A percentile compares a stretch with the other conserved stretches of the same genome.
Evolutionary conservation across 2,797 vertebrate genomes (phyloP).

Genomic region (Ispidina picta): DNA sequence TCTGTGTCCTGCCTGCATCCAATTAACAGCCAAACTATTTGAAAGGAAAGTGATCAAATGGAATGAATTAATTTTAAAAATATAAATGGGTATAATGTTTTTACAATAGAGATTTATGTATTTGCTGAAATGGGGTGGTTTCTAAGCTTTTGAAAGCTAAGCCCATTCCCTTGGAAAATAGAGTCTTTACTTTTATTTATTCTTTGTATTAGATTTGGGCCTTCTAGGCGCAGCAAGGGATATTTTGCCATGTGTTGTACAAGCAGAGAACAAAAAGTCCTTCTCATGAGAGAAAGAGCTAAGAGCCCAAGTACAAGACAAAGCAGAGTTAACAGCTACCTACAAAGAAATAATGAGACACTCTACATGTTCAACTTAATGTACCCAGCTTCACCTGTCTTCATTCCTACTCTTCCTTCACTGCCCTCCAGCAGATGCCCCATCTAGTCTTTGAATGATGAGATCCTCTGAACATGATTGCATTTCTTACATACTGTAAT

Average conservation of each 20-base stretch:
- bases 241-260: background rate
- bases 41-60: constrained; percentile 63
- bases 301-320: background rate
- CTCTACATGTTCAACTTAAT: background rate
- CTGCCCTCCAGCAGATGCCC: background rate
- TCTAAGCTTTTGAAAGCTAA: constrained; percentile 33
- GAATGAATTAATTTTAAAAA: constrained; percentile 42
- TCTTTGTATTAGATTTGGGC: constrained; percentile 8
- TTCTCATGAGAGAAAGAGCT: background rate
- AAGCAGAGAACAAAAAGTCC: background rate
- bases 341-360: background rate
- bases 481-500: background rate
- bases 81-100: constrained; percentile 28
- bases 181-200: background rate
- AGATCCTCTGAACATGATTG: background rate
- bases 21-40: constrained; percentile 53
- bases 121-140: background rate
- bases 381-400: background rate
- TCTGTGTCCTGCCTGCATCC: constrained; percentile 41
- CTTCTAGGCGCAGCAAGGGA: background rate
- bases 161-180: background rate
- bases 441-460: background rate
- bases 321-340: background rate
- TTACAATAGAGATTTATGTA: constrained; percentile 12
- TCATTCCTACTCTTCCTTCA: background rate